Evolutionary conservation across 2,113 vertebrate species (phyloP).

Genomic region (Terrapene triunguis): DNA sequence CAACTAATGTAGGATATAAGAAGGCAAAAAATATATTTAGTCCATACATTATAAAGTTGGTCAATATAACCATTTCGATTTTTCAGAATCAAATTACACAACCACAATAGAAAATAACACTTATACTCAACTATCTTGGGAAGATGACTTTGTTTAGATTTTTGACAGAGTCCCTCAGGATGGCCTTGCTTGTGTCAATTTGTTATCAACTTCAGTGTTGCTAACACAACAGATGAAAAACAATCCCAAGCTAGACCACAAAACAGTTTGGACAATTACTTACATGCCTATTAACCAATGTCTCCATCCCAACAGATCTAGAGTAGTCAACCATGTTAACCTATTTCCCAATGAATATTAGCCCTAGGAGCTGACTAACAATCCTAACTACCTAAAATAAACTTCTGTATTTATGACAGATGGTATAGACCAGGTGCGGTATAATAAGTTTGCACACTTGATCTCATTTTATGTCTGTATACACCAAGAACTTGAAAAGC

Average conservation of each 20-base stretch:
- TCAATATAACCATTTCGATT: not conserved
- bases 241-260: not conserved
- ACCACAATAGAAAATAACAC: not conserved
- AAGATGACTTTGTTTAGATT: not conserved
- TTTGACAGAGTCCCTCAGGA: not conserved
- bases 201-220: not conserved
- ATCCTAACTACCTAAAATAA: not conserved
- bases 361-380: not conserved
- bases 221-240: not conserved
- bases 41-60: not conserved
- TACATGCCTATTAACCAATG: not conserved
- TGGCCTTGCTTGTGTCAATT: not conserved
- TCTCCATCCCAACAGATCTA: not conserved
- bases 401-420: not conserved
- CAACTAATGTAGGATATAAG: not conserved
- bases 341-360: not conserved
- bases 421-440: not conserved
- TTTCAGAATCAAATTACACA: not conserved
- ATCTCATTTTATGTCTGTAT: not conserved
- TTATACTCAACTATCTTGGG: not conserved
- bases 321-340: not conserved
- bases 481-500: not conserved
- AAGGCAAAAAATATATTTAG: not conserved
- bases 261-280: not conserved
- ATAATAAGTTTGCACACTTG: not conserved